Evolutionary conservation across 2,113 vertebrate species (phyloP).

Genomic region (Chroicocephalus ridibundus): DNA sequence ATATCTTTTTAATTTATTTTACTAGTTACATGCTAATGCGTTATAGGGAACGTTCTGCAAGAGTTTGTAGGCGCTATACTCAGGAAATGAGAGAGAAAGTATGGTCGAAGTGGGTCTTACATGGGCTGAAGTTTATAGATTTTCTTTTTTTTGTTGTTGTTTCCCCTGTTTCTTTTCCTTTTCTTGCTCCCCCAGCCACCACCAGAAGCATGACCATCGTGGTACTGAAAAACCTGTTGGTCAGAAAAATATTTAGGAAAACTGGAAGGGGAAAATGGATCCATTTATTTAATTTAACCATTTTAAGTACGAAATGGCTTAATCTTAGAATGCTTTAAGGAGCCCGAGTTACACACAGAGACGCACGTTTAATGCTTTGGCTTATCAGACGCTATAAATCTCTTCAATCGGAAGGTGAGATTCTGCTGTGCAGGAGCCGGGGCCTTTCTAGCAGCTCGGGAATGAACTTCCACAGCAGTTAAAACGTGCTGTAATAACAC

Average conservation of each 20-base stretch:
- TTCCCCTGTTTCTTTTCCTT: background rate
- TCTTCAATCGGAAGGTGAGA: background rate
- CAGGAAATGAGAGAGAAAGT: background rate
- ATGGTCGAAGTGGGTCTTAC: background rate
- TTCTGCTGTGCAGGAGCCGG: background rate
- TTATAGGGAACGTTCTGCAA: background rate
- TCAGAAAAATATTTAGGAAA: background rate
- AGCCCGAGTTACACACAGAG: background rate
- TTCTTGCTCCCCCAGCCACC: background rate
- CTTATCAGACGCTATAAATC: background rate
- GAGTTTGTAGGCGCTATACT: background rate
- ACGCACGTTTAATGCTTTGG: background rate
- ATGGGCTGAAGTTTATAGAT: background rate
- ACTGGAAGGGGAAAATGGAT: background rate
- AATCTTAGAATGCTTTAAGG: background rate
- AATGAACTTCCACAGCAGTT: background rate
- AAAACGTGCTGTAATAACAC: background rate
- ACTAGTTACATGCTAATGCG: background rate
- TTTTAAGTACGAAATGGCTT: too few relatives aligned
- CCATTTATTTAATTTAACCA: background rate
- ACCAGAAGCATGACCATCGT: too few relatives aligned
- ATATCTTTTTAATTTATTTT: background rate
- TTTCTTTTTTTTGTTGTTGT: background rate
- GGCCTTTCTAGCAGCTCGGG: background rate
- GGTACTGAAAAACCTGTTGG: background rate